Evolutionary conservation across 2,797 vertebrate genomes (phyloP), one percentile per base, ranked within the genome.

Genomic region (Cryptoprocta ferox): DNA sequence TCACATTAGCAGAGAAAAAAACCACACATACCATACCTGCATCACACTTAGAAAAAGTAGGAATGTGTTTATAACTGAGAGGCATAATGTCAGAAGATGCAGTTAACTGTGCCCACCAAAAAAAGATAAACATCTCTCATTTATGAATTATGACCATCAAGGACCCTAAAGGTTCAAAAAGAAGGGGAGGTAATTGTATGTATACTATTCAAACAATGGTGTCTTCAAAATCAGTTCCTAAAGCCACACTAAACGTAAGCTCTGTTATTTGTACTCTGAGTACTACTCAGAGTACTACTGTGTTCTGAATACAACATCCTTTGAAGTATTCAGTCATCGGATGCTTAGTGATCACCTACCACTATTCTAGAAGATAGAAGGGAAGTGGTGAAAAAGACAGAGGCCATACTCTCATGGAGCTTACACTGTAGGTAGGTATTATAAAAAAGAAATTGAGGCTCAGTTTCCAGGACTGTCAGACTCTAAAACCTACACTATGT

Each of bases 111-210:
- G 66, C 30, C 96, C 71, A 53, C 6, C 5, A 2, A 93, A 86
- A 83, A 82, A 39, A 66, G 16, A 21, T 56, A 35, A 95, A 71
- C 28, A 68, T 76, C 30, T 14, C 71, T 79, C 75, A 79, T 83
- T 78, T 82, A 68, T 80, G 35, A 96, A 89, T n/a, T n/a, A 66
- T 84, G 50, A 87, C 8, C 48, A 79, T 37, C 81, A 87, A 90
- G 15, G 30, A 87, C n/a, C n/a, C 78, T 92, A 81, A 78, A 66
- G 78, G 82, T 86, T 84, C 28, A 84, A 87, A 93, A 91, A 61
- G 12, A 91, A 73, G 45, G 35, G 32, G 39, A 92, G 24, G 48
- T 75, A n/a, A 96, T 42, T 80, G 48, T 6, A 56, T 2, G 2
- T 15, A 26, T 39, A 86, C 37, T 30, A 70, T 56, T 79, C 37